phyloP scores from a whole-genome alignment of 2,888 invertebrate genomes.

The Drepana falcataria region DNA sequence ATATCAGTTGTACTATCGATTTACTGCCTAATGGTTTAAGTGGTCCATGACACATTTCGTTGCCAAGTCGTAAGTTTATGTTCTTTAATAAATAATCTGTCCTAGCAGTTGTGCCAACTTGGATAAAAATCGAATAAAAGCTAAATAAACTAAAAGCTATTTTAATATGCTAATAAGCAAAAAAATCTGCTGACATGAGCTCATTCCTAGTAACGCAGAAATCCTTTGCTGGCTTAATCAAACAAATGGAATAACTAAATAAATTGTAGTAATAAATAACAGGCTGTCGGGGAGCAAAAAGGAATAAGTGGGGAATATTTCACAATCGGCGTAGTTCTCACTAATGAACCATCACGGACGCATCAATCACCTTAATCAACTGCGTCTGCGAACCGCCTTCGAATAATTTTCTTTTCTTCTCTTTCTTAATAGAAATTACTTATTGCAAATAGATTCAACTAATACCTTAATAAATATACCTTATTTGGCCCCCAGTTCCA shows the following conservation, averaged over 20 bases:
- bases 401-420: slow-evolving; percentile 24
- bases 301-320: slow-evolving; percentile 16
- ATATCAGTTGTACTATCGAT: too few species aligned
- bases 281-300: slow-evolving; percentile 17
- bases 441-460: too few species aligned
- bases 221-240: slow-evolving; percentile 12
- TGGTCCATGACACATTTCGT: too few species aligned
- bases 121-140: neutral
- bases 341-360: slow-evolving; percentile 30
- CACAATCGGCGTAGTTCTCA: slow-evolving; percentile 33
- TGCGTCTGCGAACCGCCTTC: slow-evolving; percentile 18
- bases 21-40: too few species aligned
- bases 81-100: too few species aligned
- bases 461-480: too few species aligned
- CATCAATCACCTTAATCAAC: slow-evolving; percentile 44
- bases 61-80: too few species aligned
- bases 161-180: neutral
- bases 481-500: too few species aligned
- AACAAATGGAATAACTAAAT: slow-evolving; percentile 28
- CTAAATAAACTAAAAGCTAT: neutral
- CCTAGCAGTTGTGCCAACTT: neutral
- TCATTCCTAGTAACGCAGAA: neutral
- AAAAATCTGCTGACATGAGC: neutral
- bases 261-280: slow-evolving; percentile 30
- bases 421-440: neutral